These are phyloP conservation scores for Caenorhabditis becei DNA, from an alignment of 2,888 invertebrate species.

Conservation along the genomic window DNA sequence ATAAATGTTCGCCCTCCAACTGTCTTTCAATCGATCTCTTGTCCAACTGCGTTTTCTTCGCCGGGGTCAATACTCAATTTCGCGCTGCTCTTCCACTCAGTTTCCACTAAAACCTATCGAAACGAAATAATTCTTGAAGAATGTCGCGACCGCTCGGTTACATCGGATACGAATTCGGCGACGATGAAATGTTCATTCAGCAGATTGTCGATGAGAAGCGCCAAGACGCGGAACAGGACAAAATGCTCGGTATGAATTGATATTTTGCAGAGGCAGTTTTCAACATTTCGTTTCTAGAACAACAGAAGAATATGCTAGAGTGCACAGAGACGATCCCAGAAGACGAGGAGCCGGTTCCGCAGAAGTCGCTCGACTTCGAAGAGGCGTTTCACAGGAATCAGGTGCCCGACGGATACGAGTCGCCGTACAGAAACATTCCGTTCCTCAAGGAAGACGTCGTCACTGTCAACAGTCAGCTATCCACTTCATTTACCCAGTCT, in stretches of 20 bases:
- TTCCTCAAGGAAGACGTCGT: slow-evolving; percentile 53
- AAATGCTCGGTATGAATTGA: slow-evolving; percentile 22
- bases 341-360: slow-evolving; percentile 44
- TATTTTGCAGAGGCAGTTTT: neutral
- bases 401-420: slow-evolving; percentile 36
- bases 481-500: neutral
- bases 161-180: slow-evolving; percentile 42
- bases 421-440: slow-evolving; percentile 46
- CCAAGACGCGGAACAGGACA: slow-evolving; percentile 5
- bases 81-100: too few relatives aligned
- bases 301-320: slow-evolving; percentile 43
- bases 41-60: neutral
- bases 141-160: slow-evolving; percentile 45
- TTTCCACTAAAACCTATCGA: too few relatives aligned
- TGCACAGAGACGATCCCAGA: slow-evolving; percentile 51
- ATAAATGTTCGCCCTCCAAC: neutral
- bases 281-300: slow-evolving; percentile 20
- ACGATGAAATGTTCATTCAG: slow-evolving; percentile 41
- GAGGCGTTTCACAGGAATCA: slow-evolving; percentile 38
- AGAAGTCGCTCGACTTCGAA: slow-evolving; percentile 54
- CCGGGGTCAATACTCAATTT: neutral
- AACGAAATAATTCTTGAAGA: neutral
- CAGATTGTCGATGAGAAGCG: slow-evolving; percentile 27
- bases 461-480: slow-evolving; percentile 50
- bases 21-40: neutral